Base-by-base conservation (phyloP, 2,113 vertebrate species). In the Sakesphorus luctuosus region DNA sequence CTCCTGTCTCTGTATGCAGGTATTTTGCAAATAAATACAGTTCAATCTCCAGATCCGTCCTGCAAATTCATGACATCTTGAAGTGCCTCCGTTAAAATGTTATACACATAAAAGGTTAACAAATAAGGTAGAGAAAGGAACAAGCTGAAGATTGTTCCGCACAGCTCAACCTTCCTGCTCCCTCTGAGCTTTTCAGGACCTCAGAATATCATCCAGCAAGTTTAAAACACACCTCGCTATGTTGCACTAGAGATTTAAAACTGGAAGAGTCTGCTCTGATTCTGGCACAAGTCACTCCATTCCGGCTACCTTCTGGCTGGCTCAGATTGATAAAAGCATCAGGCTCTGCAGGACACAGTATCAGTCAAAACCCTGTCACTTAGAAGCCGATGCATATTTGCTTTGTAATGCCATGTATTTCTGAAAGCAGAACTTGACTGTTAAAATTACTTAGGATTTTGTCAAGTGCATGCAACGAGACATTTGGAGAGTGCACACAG, bases 281-380 rank as follows among this genome's bases (percentile, higher is more conserved):
- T 84, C 74, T 87, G 78, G 84, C 9, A 0, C 46, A 16, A 85
- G 55, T 71, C 16, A 15, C 47, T 85, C 53, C 46, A 69, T 83
- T 93, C 71, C 78, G 83, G 74, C 78, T 71, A 94, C 91, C 63
- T 95, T 93, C 59, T 85, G 71, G 25, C 59, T 80, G 46, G 33
- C 66, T 84, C 2, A 3, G 66, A 46, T 10, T 87, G 74, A 61
- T 50, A 96, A 76, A 89, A 82, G 40, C 46, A 63, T 46, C 76
- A 63, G 40, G 44, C 78, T 76, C 78, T 62, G 66, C 36, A 76
- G n/a, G 58, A 73, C 4, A 9, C 7, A 31, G 11, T 25, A 87
- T 76, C 28, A 82, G 46, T 69, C 62, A 91, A 83, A 82, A 7
- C 15, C 29, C 18, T 62, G 46, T 46, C 58, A 58, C 43, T 89